Evolutionary conservation across 2,113 vertebrate genomes (phyloP), one percentile per base, ranked within the genome.

Genomic region (Chaenocephalus aceratus): DNA sequence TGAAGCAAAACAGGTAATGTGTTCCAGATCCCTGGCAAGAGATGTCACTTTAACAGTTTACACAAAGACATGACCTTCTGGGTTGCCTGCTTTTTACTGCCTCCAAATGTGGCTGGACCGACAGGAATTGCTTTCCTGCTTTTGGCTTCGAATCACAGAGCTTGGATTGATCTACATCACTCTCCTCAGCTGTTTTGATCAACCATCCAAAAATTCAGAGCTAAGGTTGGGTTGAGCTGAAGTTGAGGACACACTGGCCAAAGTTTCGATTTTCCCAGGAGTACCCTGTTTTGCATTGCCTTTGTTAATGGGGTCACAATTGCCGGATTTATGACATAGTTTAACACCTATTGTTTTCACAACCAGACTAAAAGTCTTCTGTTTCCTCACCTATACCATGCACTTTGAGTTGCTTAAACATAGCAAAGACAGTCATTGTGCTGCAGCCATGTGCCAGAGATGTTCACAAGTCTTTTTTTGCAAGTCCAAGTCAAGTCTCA

Each of bases 21-120:
- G 58, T 73, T 86, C 88, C 84, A 88, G 84, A 82, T 74, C 45
- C 8, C 15, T n/a, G 46, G 13, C 76, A 58, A 83, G 68, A 63
- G 78, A 77, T 85, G 83, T 64, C 44, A 56, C 79, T 89, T 84
- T 70, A 76, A 48, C 58, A 62, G 26, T 58, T 82, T 73, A 15
- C 68, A 49, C 77, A 79, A 23, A 67, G 58, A 67, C 9, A 46
- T 21, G 52, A 84, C 72, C 73, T 60, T 77, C 61, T 59, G 51
- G 58, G 36, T 2, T 30, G 65, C 23, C 23, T 52, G 48, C 54
- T 60, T 67, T 75, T 30, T 23, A 65, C 71, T 41, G 72, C 16
- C 58, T 70, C 51, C 16, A 71, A 79, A 75, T 56, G 16, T 57
- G 72, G 30, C 77, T 56, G 74, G 44, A 73, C 77, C 15, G 11